Evolutionary conservation across 2,113 vertebrate species (phyloP), one percentile per base, ranked within the genome.

Genomic region (Oncorhynchus masou): DNA sequence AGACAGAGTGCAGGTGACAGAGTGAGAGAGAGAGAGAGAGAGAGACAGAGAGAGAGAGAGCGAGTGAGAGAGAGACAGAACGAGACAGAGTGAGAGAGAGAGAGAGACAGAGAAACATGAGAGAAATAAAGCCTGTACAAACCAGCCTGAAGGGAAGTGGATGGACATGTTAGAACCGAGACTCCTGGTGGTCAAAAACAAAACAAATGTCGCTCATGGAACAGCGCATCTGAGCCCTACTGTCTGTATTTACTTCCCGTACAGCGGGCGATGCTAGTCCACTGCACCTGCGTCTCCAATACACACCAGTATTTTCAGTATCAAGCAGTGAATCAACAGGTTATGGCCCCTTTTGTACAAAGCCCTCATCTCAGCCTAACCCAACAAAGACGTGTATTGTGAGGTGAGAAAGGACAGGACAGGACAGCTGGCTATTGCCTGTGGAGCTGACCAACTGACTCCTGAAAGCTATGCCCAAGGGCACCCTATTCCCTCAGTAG

Each of bases 151-250:
- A 78, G 85, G 91, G 85, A 90, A 90, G 86, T 85, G 84, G 84
- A 83, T 80, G 62, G 25, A 88, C 85, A 31, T 82, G 27, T 16
- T 64, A 74, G 80, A 81, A 83, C 77, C 74, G 22, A 81, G 78
- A 85, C 60, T 70, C 78, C 74, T 78, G 83, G 86, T 80, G 83
- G 80, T 68, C 71, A 90, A 91, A 92, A 87, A 87, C 88, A 91
- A 90, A 91, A 84, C 90, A 91, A 88, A 92, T 90, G 88, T 87
- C 89, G 71, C 79, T 84, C 78, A 88, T 84, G 81, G 78, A 88
- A 73, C 68, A 71, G 84, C 31, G 84, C 49, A 86, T 77, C 27
- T 51, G 85, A 88, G 82, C n/a, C n/a, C n/a, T n/a, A n/a, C n/a
- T n/a, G n/a, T n/a, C n/a, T n/a, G n/a, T n/a, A n/a, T n/a, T n/a